phyloP scores from a whole-genome alignment of 2,797 vertebrate species.

The Gephyroberyx darwinii region DNA sequence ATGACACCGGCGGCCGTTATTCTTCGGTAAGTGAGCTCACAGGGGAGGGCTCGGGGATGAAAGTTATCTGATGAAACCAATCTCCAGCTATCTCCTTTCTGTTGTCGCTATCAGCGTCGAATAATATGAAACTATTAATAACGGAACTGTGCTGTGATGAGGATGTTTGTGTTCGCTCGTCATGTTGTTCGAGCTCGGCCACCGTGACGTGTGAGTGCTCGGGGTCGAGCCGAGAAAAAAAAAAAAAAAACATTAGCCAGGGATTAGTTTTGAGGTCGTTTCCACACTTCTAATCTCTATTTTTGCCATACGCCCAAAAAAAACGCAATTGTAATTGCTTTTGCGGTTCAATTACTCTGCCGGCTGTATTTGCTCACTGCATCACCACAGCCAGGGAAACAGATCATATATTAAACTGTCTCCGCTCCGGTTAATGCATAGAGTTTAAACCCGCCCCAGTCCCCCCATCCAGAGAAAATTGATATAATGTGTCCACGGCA shows the following conservation, averaged over 20 bases:
- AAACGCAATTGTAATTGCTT: slow-evolving; percentile 16
- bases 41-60: slow-evolving; percentile 31
- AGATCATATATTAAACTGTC: slow-evolving; percentile 22
- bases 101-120: slow-evolving; percentile 48
- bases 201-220: neutral
- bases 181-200: neutral
- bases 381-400: slow-evolving; percentile 15
- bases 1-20: slow-evolving; percentile 51
- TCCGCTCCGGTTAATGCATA: slow-evolving; percentile 16
- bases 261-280: slow-evolving; percentile 19
- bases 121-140: slow-evolving; percentile 55
- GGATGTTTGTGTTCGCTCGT: slow-evolving; percentile 11
- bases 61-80: slow-evolving; percentile 58
- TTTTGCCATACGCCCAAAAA: neutral
- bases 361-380: slow-evolving; percentile 19
- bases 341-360: slow-evolving; percentile 13
- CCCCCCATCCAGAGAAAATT: neutral
- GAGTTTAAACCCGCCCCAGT: neutral
- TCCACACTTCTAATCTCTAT: neutral
- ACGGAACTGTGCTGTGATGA: slow-evolving; percentile 19
- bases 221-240: neutral
- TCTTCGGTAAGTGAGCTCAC: slow-evolving; percentile 49
- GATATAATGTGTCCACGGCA: slow-evolving; percentile 13
- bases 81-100: slow-evolving; percentile 34
- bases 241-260: slow-evolving; percentile 10